Evolutionary conservation across 2,113 vertebrate species (phyloP).

Genomic region (Lontra canadensis): DNA sequence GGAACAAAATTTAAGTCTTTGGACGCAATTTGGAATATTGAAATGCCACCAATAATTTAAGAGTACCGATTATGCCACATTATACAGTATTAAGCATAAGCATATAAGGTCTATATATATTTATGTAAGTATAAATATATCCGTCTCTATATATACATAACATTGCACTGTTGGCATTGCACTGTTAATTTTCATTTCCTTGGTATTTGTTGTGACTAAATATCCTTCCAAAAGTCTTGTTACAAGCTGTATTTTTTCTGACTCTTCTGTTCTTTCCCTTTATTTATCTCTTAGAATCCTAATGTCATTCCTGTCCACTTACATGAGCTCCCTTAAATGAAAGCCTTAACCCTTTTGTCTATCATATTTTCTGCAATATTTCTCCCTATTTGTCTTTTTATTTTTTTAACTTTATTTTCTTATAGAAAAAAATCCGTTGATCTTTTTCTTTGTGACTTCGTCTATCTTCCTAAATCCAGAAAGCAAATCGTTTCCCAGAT

Average conservation of each 20-base stretch:
- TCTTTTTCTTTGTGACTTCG: constrained; percentile 17
- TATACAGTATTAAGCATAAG: not conserved
- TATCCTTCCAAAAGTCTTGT: constrained; percentile 10
- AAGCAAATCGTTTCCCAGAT: not conserved
- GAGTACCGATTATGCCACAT: not conserved
- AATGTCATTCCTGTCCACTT: not conserved
- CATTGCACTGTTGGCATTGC: not conserved
- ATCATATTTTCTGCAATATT: constrained; percentile 29
- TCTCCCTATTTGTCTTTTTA: not conserved
- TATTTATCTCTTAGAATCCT: not conserved
- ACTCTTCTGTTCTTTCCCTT: constrained; percentile 10
- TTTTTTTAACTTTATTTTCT: constrained; percentile 43
- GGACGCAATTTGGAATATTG: not conserved
- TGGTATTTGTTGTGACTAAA: not conserved
- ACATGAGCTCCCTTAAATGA: not conserved
- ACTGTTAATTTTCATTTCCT: not conserved
- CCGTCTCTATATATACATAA: not conserved
- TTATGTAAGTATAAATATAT: not conserved
- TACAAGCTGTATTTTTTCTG: not conserved
- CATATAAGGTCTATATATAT: not conserved
- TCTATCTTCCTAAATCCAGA: constrained; percentile 22
- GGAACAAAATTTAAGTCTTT: constrained; percentile 38
- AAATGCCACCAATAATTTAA: not conserved
- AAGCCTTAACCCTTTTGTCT: not conserved
- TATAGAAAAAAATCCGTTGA: not conserved